Evolutionary conservation across 2,113 vertebrate genomes (phyloP).

Genomic region (Tenrec ecaudatus): DNA sequence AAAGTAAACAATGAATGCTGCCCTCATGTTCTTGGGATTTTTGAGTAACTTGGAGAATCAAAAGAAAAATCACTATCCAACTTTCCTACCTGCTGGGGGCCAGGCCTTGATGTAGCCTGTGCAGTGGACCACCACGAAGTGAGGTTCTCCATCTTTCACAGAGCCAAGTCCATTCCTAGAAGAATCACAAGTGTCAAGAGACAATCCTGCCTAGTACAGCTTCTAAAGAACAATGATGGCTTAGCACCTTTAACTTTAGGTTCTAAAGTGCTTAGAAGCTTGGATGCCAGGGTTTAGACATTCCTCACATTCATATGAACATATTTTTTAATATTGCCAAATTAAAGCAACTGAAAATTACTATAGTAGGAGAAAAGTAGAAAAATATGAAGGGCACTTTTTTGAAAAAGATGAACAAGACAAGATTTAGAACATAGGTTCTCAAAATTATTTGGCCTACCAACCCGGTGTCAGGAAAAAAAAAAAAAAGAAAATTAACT

Average conservation of each 20-base stretch:
- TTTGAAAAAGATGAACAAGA: background rate
- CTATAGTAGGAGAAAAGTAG: background rate
- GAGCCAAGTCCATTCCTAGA: constrained; percentile 92
- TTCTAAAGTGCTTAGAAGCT: constrained; percentile 18
- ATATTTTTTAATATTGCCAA: constrained; percentile 42
- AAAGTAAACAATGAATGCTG: background rate
- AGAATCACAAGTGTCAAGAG: constrained; percentile 51
- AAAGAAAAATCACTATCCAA: background rate
- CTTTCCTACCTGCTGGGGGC: constrained; percentile 94
- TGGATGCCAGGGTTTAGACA: background rate
- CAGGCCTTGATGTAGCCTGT: constrained; percentile 98
- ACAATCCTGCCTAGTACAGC: constrained; percentile 1
- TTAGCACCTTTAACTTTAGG: constrained; percentile 30
- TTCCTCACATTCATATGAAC: constrained; percentile 20
- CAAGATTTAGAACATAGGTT: background rate
- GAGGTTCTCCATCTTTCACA: constrained; percentile 94
- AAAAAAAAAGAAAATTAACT: too few species aligned
- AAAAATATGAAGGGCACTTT: background rate
- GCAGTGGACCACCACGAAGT: constrained; percentile 97
- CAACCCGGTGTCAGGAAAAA: too few species aligned
- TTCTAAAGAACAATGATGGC: constrained; percentile 13
- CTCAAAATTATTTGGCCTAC: too few species aligned
- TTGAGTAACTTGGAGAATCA: background rate
- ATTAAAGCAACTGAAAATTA: constrained; percentile 45
- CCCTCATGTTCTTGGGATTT: constrained; percentile 4